Evolutionary conservation across 2,797 vertebrate genomes (phyloP).

Genomic region (Toxotes lorentzi): DNA sequence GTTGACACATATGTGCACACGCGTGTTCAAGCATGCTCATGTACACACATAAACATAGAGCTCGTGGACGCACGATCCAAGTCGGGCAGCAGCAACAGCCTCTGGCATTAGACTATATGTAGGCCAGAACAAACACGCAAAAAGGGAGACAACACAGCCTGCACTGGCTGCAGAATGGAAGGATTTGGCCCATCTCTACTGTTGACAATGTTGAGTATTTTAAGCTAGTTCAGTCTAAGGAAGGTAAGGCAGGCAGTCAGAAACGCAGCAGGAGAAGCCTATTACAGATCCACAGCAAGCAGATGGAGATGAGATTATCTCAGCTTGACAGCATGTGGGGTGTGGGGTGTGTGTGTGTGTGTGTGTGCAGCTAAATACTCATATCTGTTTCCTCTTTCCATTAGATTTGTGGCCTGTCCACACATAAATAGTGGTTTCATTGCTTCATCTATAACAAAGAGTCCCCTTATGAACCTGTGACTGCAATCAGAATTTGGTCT

Average conservation of each 20-base stretch:
- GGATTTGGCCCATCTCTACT: conserved; percentile 51
- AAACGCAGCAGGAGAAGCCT: conserved; percentile 72
- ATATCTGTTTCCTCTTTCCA: conserved; percentile 72
- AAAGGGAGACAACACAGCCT: conserved; percentile 38
- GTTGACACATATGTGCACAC: conserved; percentile 50
- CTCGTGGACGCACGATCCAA: conserved; percentile 25
- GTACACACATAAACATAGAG: conserved; percentile 51
- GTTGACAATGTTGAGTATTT: conserved; percentile 67
- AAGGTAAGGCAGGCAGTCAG: conserved; percentile 59
- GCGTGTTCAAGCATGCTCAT: conserved; percentile 55
- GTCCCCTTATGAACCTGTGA: conserved; percentile 34
- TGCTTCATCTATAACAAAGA: conserved; percentile 30
- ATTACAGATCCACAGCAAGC: conserved; percentile 73
- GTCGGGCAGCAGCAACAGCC: conserved; percentile 37
- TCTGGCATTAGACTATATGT: conserved; percentile 36
- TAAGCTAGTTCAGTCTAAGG: conserved; percentile 54
- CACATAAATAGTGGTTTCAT: conserved; percentile 43
- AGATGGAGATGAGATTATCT: conserved; percentile 85
- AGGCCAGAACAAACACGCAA: conserved; percentile 55
- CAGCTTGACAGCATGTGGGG: conserved; percentile 72
- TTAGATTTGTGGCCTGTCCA: conserved; percentile 35
- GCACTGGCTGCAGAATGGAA: conserved; percentile 25
- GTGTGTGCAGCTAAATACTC: conserved; percentile 43
- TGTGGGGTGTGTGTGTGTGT: conserved; percentile 52
- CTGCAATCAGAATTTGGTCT: conserved; percentile 16